A percentile compares a stretch with the other conserved stretches of the same genome.
phyloP scores from a whole-genome alignment of 2,888 invertebrate genomes.

The Ophioninae sp. region DNA sequence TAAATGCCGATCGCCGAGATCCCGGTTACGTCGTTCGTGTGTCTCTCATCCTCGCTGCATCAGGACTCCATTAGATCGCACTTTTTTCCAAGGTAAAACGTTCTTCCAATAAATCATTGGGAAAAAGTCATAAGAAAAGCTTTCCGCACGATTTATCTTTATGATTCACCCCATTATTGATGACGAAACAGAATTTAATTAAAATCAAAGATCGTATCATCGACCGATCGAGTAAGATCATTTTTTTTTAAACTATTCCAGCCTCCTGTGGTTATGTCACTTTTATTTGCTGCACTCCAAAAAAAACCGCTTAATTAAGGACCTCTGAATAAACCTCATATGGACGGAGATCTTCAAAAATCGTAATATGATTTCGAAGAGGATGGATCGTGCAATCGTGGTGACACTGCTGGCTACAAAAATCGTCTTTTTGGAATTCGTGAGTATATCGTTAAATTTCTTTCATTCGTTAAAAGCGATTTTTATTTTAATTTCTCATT shows the following conservation, averaged over 20 bases:
- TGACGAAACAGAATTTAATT: background rate
- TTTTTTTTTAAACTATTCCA: background rate
- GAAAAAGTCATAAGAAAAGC: background rate
- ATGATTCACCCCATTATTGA: background rate
- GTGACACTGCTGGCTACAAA: background rate
- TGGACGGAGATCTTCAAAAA: background rate
- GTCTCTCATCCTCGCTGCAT: slow-evolving; percentile 54
- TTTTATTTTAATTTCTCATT: too few species aligned
- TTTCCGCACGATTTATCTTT: background rate
- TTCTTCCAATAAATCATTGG: background rate
- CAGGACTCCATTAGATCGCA: slow-evolving; percentile 37
- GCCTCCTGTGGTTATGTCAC: too few species aligned
- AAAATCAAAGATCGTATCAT: background rate
- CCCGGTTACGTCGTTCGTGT: slow-evolving; percentile 51
- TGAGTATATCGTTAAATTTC: slow-evolving; percentile 3
- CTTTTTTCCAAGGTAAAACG: slow-evolving; percentile 10
- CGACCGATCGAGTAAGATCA: background rate
- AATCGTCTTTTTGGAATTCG: slow-evolving; percentile 3
- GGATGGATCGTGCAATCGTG: slow-evolving; percentile 11
- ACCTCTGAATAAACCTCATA: background rate
- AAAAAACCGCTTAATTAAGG: background rate
- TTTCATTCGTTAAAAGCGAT: too few species aligned
- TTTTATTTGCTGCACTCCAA: background rate
- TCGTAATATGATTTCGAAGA: slow-evolving; percentile 22
- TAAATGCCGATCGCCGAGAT: slow-evolving; percentile 63